phyloP scores from a whole-genome alignment of 2,113 vertebrate species.

The Onychorhynchus coronatus region DNA sequence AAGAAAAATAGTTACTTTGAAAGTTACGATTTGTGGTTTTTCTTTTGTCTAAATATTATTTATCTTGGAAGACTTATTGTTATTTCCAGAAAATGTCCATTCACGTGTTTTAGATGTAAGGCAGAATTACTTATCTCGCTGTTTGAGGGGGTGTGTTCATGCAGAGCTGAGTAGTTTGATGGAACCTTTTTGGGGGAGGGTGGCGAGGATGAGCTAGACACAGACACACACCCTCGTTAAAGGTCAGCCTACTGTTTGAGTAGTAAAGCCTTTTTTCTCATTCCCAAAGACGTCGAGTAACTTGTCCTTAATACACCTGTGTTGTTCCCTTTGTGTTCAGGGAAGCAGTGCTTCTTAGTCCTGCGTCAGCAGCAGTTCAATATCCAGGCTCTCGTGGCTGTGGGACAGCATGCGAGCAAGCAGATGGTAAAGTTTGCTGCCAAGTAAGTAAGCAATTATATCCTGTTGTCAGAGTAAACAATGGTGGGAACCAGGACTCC shows the following conservation, averaged over 20 bases:
- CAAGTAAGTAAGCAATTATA: conserved; percentile 94
- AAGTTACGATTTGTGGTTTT: not conserved
- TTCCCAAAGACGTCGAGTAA: conserved; percentile 49
- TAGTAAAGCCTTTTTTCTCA: conserved; percentile 47
- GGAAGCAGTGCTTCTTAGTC: conserved; percentile 97
- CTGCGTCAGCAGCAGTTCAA: conserved; percentile 98
- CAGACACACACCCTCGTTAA: not conserved
- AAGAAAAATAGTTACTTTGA: not conserved
- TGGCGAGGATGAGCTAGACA: accelerated
- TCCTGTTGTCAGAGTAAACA: conserved; percentile 92
- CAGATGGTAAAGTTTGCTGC: conserved; percentile 99
- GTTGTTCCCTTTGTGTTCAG: conserved; percentile 77
- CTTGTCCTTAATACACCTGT: conserved; percentile 65
- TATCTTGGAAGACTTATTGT: not conserved
- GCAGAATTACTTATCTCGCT: not conserved
- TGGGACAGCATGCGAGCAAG: conserved; percentile 98
- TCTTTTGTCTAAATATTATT: not conserved
- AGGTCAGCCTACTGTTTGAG: conserved; percentile 16
- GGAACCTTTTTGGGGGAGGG: not conserved
- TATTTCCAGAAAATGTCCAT: not conserved
- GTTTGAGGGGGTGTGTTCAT: not conserved
- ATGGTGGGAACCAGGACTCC: conserved; percentile 93
- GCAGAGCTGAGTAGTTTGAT: not conserved
- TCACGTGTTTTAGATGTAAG: not conserved
- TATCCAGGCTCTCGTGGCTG: conserved; percentile 93